phyloP scores from a whole-genome alignment of 2,888 invertebrate genomes.

The Limnephilus lunatus region DNA sequence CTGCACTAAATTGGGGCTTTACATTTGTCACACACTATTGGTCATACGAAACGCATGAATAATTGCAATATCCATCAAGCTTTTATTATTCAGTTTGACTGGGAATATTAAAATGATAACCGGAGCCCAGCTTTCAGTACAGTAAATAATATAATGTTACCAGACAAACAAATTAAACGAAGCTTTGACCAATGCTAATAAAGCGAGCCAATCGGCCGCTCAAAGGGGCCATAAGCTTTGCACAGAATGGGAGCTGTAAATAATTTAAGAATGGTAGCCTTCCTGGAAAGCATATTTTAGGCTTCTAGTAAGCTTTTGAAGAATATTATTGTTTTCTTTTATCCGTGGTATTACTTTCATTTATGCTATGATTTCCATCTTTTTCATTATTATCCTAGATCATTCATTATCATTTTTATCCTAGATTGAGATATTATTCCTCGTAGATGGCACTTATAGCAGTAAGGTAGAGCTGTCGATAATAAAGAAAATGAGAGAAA shows the following conservation, averaged over 20 bases:
- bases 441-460: no score
- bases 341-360: not conserved
- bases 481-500: no score
- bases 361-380: not conserved
- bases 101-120: not conserved
- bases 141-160: conserved; percentile 35
- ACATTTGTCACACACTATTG: not conserved
- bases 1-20: not conserved
- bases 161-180: conserved; percentile 26
- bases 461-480: no score
- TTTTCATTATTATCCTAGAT: no score
- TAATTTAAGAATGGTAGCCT: not conserved
- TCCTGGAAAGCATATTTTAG: not conserved
- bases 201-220: not conserved
- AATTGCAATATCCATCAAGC: not conserved
- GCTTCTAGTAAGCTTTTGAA: not conserved
- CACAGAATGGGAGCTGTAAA: not conserved
- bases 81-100: not conserved
- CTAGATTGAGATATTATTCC: no score
- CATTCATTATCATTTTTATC: no score
- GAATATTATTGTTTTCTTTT: not conserved
- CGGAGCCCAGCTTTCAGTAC: conserved; percentile 24
- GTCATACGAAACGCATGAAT: not conserved
- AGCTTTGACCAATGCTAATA: conserved; percentile 18
- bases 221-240: not conserved